Evolutionary conservation across 2,113 vertebrate genomes (phyloP).

Genomic region (Haemorhous mexicanus): DNA sequence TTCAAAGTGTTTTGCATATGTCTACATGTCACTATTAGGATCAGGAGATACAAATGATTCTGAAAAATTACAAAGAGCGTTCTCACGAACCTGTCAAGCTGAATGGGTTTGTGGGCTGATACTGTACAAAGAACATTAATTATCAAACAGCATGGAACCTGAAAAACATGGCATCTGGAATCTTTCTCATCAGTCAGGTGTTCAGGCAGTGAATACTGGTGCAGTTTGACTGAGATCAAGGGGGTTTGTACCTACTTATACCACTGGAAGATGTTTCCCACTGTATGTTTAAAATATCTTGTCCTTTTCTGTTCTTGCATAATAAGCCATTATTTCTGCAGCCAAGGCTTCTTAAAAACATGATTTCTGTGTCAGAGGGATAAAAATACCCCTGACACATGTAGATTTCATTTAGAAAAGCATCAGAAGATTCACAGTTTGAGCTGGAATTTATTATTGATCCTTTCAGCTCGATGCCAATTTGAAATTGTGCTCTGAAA

Average conservation of each 20-base stretch:
- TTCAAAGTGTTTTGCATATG: background rate
- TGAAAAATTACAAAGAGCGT: background rate
- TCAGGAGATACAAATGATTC: background rate
- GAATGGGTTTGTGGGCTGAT: conserved; percentile 33
- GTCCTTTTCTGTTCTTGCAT: background rate
- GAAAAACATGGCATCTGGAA: background rate
- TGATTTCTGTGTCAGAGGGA: conserved; percentile 20
- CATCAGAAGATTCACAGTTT: conserved; percentile 17
- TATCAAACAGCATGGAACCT: conserved; percentile 4
- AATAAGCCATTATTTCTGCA: conserved; percentile 14
- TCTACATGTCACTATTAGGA: background rate
- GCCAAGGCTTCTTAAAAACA: background rate
- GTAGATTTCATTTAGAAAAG: conserved; percentile 9
- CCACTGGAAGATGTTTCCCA: background rate
- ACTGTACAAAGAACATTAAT: conserved; percentile 20
- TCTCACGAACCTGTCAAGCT: conserved; percentile 37
- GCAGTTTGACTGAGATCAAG: background rate
- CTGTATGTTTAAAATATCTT: background rate
- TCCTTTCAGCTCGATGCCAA: background rate
- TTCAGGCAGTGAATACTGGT: background rate
- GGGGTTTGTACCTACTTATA: background rate
- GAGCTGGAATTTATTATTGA: conserved; percentile 36
- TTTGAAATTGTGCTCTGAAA: background rate
- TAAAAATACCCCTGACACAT: conserved; percentile 42
- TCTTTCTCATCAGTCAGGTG: background rate